These are phyloP conservation scores for Dissostichus mawsoni DNA, from an alignment of 2,113 vertebrate species.

Conservation along the genomic window DNA sequence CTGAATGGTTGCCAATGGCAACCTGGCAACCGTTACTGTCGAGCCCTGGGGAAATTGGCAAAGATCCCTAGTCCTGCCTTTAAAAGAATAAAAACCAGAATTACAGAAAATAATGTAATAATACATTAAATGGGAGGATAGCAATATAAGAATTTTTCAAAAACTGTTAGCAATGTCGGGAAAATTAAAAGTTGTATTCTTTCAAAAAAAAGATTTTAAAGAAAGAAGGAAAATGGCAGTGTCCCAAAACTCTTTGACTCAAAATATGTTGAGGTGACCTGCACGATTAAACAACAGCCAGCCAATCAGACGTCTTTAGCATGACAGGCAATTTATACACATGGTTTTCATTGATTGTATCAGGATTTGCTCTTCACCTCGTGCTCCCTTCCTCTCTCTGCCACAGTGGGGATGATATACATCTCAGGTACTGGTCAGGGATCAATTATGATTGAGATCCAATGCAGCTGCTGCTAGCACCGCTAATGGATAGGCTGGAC, in stretches of 20 bases:
- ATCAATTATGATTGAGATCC: slow-evolving; percentile 84
- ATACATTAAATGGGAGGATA: too few relatives aligned
- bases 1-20: too few relatives aligned
- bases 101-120: background rate
- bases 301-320: background rate
- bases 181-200: too few relatives aligned
- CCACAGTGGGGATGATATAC: slow-evolving; percentile 75
- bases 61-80: too few relatives aligned
- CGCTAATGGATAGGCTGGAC: slow-evolving; percentile 81
- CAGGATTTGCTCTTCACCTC: background rate
- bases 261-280: background rate
- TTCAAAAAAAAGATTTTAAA: too few relatives aligned
- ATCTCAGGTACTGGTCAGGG: slow-evolving; percentile 68
- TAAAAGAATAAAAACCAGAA: too few relatives aligned
- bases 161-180: too few relatives aligned
- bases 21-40: too few relatives aligned
- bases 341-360: background rate
- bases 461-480: slow-evolving; percentile 68
- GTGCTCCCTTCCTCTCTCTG: background rate
- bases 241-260: too few relatives aligned
- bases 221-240: too few relatives aligned
- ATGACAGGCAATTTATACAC: background rate
- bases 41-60: too few relatives aligned
- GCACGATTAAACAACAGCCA: background rate
- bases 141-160: too few relatives aligned